A percentile compares a stretch with the other conserved stretches of the same genome.
phyloP scores from a whole-genome alignment of 2,797 vertebrate genomes.

The Gymnothorax reevesii region DNA sequence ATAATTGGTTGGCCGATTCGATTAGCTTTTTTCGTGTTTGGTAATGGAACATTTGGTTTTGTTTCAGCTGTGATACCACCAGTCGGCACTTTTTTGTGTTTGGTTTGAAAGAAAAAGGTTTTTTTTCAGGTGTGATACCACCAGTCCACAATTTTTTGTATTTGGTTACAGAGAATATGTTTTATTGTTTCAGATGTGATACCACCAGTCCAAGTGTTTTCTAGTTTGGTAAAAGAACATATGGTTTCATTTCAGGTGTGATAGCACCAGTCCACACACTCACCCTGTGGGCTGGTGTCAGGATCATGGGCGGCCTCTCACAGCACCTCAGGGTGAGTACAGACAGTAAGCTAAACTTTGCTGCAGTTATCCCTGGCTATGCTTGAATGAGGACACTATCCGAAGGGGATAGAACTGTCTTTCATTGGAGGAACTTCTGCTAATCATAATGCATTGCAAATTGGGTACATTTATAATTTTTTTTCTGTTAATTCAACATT shows the following conservation, averaged over 20 bases:
- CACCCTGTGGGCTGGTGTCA: constrained; percentile 81
- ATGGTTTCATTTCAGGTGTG: constrained; percentile 73
- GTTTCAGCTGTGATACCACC: constrained; percentile 83
- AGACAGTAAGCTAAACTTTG: too few species aligned
- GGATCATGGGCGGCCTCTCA: constrained; percentile 67
- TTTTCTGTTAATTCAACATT: background rate
- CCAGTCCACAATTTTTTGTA: constrained; percentile 71
- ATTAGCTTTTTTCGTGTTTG: background rate
- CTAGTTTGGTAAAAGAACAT: too few species aligned
- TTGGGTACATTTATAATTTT: background rate
- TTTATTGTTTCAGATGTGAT: too few species aligned
- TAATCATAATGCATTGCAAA: background rate
- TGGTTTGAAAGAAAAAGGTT: background rate
- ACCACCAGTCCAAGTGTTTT: too few species aligned
- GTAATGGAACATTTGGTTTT: constrained; percentile 15
- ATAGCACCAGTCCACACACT: constrained; percentile 84
- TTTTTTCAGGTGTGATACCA: constrained; percentile 81
- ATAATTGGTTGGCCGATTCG: background rate
- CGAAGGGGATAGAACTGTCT: too few species aligned
- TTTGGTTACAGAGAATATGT: background rate
- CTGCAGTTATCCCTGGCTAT: too few species aligned
- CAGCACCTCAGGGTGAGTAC: constrained; percentile 66
- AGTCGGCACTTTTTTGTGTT: constrained; percentile 74
- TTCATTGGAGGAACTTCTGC: background rate
- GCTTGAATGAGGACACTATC: too few species aligned